Evolutionary conservation across 2,797 vertebrate species (phyloP).

Genomic region (Clarias platycephalus): DNA sequence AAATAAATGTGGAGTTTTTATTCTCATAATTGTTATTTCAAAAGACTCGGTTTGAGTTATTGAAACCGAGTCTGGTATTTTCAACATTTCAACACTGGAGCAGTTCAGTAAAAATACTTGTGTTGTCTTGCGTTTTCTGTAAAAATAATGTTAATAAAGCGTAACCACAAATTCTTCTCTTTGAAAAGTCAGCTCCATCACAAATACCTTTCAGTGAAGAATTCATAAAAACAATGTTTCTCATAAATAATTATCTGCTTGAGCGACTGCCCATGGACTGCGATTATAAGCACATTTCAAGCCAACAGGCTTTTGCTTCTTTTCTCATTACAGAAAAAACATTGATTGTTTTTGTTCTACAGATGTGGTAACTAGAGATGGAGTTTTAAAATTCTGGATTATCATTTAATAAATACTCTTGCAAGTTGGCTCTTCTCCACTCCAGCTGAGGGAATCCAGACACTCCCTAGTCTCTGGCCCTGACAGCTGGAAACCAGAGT

Average conservation of each 20-base stretch:
- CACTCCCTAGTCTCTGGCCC: slow-evolving; percentile 78
- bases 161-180: background rate
- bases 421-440: slow-evolving; percentile 78
- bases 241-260: background rate
- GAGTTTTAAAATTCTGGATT: slow-evolving; percentile 12
- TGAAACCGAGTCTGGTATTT: background rate
- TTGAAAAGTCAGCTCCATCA: background rate
- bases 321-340: slow-evolving; percentile 14
- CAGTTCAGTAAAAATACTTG: background rate
- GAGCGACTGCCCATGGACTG: background rate
- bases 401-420: slow-evolving; percentile 67
- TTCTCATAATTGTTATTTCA: too few relatives aligned
- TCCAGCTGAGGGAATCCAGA: slow-evolving; percentile 77
- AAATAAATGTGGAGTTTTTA: too few relatives aligned
- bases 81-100: background rate
- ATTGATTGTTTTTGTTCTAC: background rate
- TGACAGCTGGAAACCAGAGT: slow-evolving; percentile 72
- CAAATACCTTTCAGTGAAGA: background rate
- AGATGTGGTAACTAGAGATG: slow-evolving; percentile 14
- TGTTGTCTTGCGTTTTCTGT: background rate
- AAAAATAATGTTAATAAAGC: background rate
- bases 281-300: background rate
- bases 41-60: too few relatives aligned
- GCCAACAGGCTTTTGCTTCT: background rate
- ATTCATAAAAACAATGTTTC: background rate